Evolutionary conservation across 2,888 invertebrate genomes (phyloP), one percentile per base, ranked within the genome.

Genomic region (Mechanitis messenoides): DNA sequence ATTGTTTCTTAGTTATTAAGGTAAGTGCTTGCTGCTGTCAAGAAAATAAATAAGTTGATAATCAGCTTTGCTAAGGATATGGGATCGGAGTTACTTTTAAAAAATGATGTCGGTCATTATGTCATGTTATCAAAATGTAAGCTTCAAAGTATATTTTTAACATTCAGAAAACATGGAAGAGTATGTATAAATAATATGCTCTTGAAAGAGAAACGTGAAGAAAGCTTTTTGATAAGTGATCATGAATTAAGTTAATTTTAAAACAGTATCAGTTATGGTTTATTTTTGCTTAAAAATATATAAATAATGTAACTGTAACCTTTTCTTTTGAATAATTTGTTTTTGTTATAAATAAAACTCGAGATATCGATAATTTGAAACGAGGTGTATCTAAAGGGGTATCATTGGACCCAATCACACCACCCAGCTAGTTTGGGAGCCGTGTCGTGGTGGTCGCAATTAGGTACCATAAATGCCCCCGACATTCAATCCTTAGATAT

Each of bases 401-500:
- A 64, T 64, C 64, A 53, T 60, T 45, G 50, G 58, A 59, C 55
- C 58, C 60, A 56, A 66, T 83, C 82, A 77, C 73, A 77, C 86
- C 87, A 86, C 85, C 87, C 86, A 85, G 72, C 77, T 76, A 73
- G 86, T 74, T 75, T 71, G 71, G 67, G 68, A 76, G 71, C 74
- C 74, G 78, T 77, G 80, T 79, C 66, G 79, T 77, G 83, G 85
- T 84, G 84, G 84, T 83, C 83, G 84, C 84, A 88, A 87, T 88
- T 87, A 87, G 86, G 82, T 77, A 72, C 81, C 82, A 86, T 88
- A 87, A 88, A 87, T 84, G 83, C 84, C 76, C 20, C 79, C 77
- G 83, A 83, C 82, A 83, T 78, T 76, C 80, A 83, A 84, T 81
- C 82, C 81, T 74, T 78, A 81, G 79, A 81, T 81, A 80, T 81